Evolutionary conservation across 2,113 vertebrate species (phyloP).

Genomic region (Nycticebus coucang): DNA sequence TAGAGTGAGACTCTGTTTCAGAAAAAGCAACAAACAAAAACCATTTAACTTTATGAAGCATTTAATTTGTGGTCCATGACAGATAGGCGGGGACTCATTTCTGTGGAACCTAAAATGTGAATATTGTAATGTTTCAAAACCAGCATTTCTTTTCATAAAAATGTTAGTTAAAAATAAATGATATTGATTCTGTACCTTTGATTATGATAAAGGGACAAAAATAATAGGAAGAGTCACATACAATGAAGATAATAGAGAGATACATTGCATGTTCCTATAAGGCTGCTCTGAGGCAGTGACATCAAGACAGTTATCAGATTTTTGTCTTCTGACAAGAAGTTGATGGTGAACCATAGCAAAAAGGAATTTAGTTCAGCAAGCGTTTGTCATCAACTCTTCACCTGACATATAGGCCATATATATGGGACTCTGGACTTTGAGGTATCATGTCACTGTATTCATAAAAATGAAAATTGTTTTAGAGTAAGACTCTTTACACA

Average conservation of each 20-base stretch:
- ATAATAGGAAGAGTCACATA: background rate
- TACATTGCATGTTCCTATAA: background rate
- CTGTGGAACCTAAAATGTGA: background rate
- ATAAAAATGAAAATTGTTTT: conserved; percentile 10
- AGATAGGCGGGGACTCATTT: conserved; percentile 1
- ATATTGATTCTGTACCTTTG: background rate
- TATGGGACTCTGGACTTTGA: background rate
- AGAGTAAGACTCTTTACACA: background rate
- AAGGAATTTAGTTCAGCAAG: background rate
- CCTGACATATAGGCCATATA: background rate
- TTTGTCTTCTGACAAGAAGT: background rate
- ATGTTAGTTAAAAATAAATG: background rate
- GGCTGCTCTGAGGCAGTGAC: background rate
- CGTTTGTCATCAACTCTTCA: background rate
- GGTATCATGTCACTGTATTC: background rate
- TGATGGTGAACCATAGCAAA: background rate
- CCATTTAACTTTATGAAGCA: conserved; percentile 21
- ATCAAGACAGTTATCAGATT: background rate
- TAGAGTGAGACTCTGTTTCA: too few species aligned
- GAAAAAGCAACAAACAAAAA: too few species aligned
- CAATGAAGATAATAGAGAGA: background rate
- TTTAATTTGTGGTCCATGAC: background rate
- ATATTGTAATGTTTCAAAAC: conserved; percentile 18
- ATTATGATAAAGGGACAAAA: background rate
- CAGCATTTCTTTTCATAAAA: conserved; percentile 37